phyloP scores from a whole-genome alignment of 1,140 invertebrate genomes.

The Eueides isabella region DNA sequence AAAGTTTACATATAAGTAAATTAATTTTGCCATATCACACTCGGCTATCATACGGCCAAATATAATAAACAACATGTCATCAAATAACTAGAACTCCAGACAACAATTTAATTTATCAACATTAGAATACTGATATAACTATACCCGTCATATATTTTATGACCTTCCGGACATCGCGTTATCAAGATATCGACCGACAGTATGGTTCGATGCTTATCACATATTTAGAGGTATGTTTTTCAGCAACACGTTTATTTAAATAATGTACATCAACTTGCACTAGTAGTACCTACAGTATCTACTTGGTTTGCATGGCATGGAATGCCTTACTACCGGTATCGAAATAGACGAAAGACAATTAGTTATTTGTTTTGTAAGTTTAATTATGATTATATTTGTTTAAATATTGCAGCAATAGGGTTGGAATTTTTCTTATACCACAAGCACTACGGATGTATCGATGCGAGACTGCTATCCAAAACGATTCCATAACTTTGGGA shows the following conservation, averaged over 20 bases:
- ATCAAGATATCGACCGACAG: not conserved
- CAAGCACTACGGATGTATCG: no score
- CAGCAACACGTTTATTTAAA: not conserved
- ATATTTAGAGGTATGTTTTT: not conserved
- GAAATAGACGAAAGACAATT: not conserved
- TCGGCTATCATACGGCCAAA: not conserved
- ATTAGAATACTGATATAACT: not conserved
- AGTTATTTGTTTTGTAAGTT: no score
- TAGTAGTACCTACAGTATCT: no score
- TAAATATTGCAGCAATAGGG: no score
- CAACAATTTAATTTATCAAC: no score
- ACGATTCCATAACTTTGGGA: no score
- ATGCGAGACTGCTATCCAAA: no score
- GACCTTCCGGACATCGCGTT: not conserved
- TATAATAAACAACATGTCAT: not conserved
- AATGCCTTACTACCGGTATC: not conserved
- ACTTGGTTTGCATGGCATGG: not conserved
- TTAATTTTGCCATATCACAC: not conserved
- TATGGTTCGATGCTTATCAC: not conserved
- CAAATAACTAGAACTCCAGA: not conserved
- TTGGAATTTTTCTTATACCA: no score
- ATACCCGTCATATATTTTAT: not conserved
- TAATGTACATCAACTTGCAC: not conserved
- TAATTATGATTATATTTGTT: no score
- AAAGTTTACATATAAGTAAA: not conserved